These are phyloP conservation scores for Bostrychus sinensis DNA, from an alignment of 2,113 vertebrate species.

Conservation along the genomic window DNA sequence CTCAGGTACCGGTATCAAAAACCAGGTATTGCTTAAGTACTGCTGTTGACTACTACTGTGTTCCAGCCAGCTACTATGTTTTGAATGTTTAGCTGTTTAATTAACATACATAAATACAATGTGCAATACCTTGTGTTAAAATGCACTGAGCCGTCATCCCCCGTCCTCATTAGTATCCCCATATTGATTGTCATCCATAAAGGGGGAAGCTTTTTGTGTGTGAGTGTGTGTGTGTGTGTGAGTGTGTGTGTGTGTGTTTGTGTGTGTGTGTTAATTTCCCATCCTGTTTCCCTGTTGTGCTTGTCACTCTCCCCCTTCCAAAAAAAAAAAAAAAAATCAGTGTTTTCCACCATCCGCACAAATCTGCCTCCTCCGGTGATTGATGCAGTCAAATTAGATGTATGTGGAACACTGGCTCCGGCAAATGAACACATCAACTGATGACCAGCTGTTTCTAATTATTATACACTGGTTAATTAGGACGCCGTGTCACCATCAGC, in stretches of 20 bases:
- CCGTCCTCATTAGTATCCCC: slow-evolving; percentile 7
- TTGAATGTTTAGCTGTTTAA: background rate
- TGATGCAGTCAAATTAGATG: slow-evolving; percentile 77
- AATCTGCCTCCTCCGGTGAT: slow-evolving; percentile 65
- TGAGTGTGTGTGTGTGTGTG: no score
- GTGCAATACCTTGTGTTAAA: background rate
- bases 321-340: slow-evolving; percentile 12
- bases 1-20: no score
- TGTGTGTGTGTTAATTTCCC: background rate
- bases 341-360: slow-evolving; percentile 40
- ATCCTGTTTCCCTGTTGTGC: slow-evolving; percentile 24
- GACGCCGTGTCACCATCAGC: slow-evolving; percentile 69
- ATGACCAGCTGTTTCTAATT: slow-evolving; percentile 82
- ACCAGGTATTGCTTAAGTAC: no score
- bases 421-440: slow-evolving; percentile 77
- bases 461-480: slow-evolving; percentile 80
- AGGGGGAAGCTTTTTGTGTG: background rate
- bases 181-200: slow-evolving; percentile 9
- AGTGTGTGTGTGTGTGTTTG: no score
- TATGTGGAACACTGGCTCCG: slow-evolving; percentile 71
- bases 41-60: no score
- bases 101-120: background rate
- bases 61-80: background rate
- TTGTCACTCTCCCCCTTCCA: slow-evolving; percentile 12
- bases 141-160: background rate